Conservation (phyloP, 2,888 invertebrate species). For the Rhagonycha lutea region DNA sequence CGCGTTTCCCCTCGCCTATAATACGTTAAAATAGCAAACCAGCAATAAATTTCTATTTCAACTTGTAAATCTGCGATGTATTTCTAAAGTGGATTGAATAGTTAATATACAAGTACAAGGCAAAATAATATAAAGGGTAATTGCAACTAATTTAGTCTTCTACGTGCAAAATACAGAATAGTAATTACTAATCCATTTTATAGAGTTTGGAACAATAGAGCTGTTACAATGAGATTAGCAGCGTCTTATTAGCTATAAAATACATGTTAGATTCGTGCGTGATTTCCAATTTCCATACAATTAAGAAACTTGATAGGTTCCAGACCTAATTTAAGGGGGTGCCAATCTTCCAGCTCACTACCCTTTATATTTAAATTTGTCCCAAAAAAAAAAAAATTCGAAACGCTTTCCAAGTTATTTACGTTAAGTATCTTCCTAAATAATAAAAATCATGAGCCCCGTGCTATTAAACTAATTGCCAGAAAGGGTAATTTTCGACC, state of each 20-base stretch:
- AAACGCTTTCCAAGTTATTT: neutral
- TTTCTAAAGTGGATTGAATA: neutral
- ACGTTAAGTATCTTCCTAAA: neutral
- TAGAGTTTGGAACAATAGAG: conserved; percentile 46
- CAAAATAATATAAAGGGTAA: conserved; percentile 20
- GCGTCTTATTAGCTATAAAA: conserved; percentile 53
- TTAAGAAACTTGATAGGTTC: conserved; percentile 52
- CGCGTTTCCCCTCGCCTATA: neutral
- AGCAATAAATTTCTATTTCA: neutral
- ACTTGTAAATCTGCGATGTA: neutral
- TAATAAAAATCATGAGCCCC: neutral
- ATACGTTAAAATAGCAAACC: neutral
- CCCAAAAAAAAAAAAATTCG: neutral
- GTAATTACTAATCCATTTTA: conserved; percentile 50
- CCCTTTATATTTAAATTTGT: neutral
- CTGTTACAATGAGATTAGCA: conserved; percentile 47
- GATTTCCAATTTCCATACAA: conserved; percentile 56
- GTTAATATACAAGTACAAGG: conserved; percentile 5
- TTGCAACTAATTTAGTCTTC: conserved; percentile 33
- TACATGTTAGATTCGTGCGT: conserved; percentile 50
- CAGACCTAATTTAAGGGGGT: conserved; percentile 40
- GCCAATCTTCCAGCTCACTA: neutral
- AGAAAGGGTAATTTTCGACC: conserved; percentile 2
- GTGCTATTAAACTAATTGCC: neutral
- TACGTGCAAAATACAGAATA: conserved; percentile 35